Evolutionary conservation across 2,888 invertebrate species (phyloP).

Genomic region (Junonia oenone): DNA sequence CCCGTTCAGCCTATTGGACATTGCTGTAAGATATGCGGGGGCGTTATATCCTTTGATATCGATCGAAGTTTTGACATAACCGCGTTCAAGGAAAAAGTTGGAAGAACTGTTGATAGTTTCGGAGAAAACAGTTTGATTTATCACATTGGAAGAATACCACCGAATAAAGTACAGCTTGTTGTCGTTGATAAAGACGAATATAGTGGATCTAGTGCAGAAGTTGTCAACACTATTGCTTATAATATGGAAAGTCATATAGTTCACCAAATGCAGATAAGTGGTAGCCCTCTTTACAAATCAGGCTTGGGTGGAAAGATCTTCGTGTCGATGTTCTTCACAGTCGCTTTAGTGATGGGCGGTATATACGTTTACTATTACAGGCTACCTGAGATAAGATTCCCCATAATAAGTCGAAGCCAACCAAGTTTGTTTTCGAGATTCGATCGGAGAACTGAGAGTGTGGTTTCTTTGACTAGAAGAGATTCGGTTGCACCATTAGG

Average conservation of each 20-base stretch:
- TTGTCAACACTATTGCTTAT: slow-evolving; percentile 46
- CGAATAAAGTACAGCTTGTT: slow-evolving; percentile 52
- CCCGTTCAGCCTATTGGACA: slow-evolving; percentile 61
- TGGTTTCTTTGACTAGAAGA: slow-evolving; percentile 60
- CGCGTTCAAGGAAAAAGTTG: slow-evolving; percentile 47
- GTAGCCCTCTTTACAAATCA: slow-evolving; percentile 48
- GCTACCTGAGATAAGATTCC: slow-evolving; percentile 39
- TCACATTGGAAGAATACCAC: slow-evolving; percentile 48
- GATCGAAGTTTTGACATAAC: slow-evolving; percentile 49
- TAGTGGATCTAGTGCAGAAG: slow-evolving; percentile 51
- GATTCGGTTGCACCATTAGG: slow-evolving; percentile 48
- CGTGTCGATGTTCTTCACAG: slow-evolving; percentile 56
- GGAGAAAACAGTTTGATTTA: slow-evolving; percentile 42
- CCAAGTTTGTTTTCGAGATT: slow-evolving; percentile 49
- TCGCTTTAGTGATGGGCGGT: slow-evolving; percentile 42
- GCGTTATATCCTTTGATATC: slow-evolving; percentile 46
- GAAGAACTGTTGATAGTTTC: slow-evolving; percentile 40
- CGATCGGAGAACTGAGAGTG: slow-evolving; percentile 59
- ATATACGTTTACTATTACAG: slow-evolving; percentile 62
- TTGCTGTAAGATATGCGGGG: slow-evolving; percentile 67
- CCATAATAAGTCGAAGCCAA: slow-evolving; percentile 33
- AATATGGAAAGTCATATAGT: slow-evolving; percentile 44
- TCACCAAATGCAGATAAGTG: slow-evolving; percentile 50
- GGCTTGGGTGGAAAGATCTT: slow-evolving; percentile 54
- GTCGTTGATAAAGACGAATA: slow-evolving; percentile 59